A percentile compares a stretch with the other conserved stretches of the same genome.
Conservation (phyloP, 2,113 vertebrate species). For the Acanthochromis polyacanthus region DNA sequence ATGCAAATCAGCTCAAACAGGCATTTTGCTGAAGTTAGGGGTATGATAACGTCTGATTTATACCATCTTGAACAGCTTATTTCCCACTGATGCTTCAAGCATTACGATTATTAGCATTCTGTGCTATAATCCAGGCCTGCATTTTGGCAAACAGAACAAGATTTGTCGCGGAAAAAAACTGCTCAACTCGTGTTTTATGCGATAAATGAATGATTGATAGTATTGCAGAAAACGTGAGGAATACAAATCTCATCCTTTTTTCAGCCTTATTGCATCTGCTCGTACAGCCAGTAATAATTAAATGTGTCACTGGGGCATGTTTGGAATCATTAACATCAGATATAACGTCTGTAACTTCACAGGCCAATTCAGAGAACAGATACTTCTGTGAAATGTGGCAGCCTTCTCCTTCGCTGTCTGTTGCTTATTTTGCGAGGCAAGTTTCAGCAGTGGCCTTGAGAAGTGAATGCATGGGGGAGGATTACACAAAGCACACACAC, state of each 20-base stretch:
- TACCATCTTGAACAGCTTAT: conserved; percentile 23
- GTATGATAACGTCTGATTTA: conserved; percentile 52
- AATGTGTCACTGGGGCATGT: conserved; percentile 25
- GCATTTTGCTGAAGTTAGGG: conserved; percentile 49
- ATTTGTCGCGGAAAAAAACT: conserved; percentile 17
- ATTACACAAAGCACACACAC: conserved; percentile 53
- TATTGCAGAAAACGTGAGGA: conserved; percentile 7
- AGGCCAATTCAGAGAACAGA: conserved; percentile 2
- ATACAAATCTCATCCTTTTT: not conserved
- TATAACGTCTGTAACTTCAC: not conserved
- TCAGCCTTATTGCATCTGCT: not conserved
- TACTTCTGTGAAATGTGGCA: conserved; percentile 19
- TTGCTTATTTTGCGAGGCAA: conserved; percentile 30
- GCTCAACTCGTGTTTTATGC: conserved; percentile 18
- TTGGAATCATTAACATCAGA: conserved; percentile 37
- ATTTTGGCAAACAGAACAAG: conserved; percentile 10
- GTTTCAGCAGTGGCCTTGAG: conserved; percentile 56
- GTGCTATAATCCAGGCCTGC: conserved; percentile 12
- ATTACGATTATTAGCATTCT: conserved; percentile 27
- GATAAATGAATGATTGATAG: conserved; percentile 44
- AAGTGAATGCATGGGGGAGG: conserved; percentile 31
- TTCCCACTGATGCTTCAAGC: conserved; percentile 27
- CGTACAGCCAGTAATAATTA: conserved; percentile 18
- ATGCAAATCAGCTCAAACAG: conserved; percentile 48
- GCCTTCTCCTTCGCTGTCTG: conserved; percentile 16